These are phyloP conservation scores for Oxyruncus cristatus DNA, from an alignment of 2,113 vertebrate genomes.

Conservation along the genomic window DNA sequence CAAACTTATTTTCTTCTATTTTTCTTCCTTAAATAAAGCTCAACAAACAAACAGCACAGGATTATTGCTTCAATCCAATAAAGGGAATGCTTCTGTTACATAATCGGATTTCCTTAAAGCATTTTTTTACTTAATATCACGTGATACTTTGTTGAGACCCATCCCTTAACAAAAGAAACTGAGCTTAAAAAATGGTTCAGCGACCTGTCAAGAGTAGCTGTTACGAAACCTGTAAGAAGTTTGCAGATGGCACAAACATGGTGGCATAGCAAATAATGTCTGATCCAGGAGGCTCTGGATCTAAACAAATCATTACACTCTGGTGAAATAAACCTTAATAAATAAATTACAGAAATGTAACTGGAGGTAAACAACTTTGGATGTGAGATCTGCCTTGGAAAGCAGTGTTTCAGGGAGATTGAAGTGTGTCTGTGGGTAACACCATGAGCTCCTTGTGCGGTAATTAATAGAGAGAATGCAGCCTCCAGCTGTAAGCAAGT, in stretches of 20 bases:
- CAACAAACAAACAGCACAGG: neutral
- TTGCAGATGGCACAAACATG: neutral
- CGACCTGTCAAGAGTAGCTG: neutral
- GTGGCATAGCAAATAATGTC: neutral
- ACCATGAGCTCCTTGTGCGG: neutral
- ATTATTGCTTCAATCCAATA: neutral
- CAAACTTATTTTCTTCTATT: neutral
- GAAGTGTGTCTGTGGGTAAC: neutral
- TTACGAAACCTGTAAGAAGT: neutral
- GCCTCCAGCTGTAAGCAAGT: neutral
- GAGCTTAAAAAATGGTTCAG: neutral
- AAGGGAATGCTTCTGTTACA: neutral
- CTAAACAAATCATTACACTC: neutral
- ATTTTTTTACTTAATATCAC: slow-evolving; percentile 7
- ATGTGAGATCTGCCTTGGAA: neutral
- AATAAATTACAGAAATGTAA: neutral
- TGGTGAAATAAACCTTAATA: neutral
- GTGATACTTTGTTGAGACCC: neutral
- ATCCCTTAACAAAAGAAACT: neutral
- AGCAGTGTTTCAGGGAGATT: neutral
- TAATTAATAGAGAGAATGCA: neutral
- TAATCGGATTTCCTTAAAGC: neutral
- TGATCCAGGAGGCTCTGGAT: neutral
- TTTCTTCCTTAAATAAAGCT: neutral
- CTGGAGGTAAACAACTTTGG: neutral